Base-by-base conservation (phyloP, 2,113 vertebrate species). In the Microtus pennsylvanicus region DNA sequence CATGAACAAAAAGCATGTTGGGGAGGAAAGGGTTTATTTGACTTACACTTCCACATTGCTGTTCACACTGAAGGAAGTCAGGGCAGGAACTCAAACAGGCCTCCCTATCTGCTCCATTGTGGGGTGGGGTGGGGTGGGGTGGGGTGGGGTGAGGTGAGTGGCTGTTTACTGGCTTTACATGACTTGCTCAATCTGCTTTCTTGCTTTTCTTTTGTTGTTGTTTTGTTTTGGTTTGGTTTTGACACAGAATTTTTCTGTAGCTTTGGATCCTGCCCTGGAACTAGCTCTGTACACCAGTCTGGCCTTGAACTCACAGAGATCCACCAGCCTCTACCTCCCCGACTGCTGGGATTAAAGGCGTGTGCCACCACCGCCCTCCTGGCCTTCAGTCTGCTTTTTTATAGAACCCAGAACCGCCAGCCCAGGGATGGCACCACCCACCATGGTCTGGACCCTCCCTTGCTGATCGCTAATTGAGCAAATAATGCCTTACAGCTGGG, bases 281-380 rank as follows among this genome's bases (percentile, higher is more conserved):
- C 55, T 58, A 3, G 17, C 55, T 58, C 55, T 19, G 55, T 58
- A 58, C 17, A 19, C 17, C 17, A 58, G 17, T 17, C 17, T 58
- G 55, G 55, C 16, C 16, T 55, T 55, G 55, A 55, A 55, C 55
- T 55, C 55, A 55, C 16, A 55, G 55, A 55, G 16, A 17, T 55
- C 55, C 16, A 5, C 55, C 55, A 4, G 52, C 52, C 52, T 55
- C 14, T 2, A 55, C 55, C 55, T 55, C 55, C 55, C 55, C 4
- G 14, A 55, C 4, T 58, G 17, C 58, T 58, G 58, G 19, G 19
- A 58, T 21, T 58, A 58, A 58, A 58, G 58, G 58, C 6, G 1
- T 21, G 58, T 1, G 1, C 58, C 58, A 58, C 19, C 19, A 58
- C 58, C 1, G 6, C 58, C 58, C 1, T 1, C 58, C 58, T 0